Evolutionary conservation across 2,797 vertebrate species (phyloP), one percentile per base, ranked within the genome.

Genomic region (Malurus leucopterus): DNA sequence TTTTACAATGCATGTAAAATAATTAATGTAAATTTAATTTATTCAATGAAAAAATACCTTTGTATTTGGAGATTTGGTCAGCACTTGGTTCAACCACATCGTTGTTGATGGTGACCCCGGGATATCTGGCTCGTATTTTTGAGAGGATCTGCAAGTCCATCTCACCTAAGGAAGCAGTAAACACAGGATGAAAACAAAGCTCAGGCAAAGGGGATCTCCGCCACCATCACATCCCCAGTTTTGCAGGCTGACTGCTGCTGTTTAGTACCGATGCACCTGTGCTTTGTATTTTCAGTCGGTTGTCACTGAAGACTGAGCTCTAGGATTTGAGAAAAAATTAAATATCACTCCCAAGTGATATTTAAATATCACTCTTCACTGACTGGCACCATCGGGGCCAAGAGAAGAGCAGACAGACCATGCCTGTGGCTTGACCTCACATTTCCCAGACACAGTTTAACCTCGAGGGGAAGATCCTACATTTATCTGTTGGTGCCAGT

Each of bases 131-230:
- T 86, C 77, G 97, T 29, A 99, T 85, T 97, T 98, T 96, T 53
- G 97, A 96, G 41, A 99, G 92, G 86, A 99, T 99, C 84, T 98
- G 96, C 43, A 99, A 96, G 96, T 99, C 99, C 62, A 99, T 98
- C 96, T 98, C 97, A 93, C 99, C 99, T 99, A 87, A 46, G 40
- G 73, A 91, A 67, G 24, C 36, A 96, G 22, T 79, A 71, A 46
- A 53, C 2, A 67, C 11, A 34, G 47, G 22, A 64, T 55, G 47
- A 82, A 71, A 90, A 32, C 61, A 78, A 67, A 64, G 4, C 26
- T 61, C 40, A 38, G 30, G 9, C 23, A 76, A 58, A 46, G 21
- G 14, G 54, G 24, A 11, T 27, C 27, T 26, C 43, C 13, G 16
- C 20, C n/a, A 57, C 9, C 38, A 72, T 16, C 26, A 15, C 29